phyloP scores from a whole-genome alignment of 2,888 invertebrate species.

The Drosophila borealis region DNA sequence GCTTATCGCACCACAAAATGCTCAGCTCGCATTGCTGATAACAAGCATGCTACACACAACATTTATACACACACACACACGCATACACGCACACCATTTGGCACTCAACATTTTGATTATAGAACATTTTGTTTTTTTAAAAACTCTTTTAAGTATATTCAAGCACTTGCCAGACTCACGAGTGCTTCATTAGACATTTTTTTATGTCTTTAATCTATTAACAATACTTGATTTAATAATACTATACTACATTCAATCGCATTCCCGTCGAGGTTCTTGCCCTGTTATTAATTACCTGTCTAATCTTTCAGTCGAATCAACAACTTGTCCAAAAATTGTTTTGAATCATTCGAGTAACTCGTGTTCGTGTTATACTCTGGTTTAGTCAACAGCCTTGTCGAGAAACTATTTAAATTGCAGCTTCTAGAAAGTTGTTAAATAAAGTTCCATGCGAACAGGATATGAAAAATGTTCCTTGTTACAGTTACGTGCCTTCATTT shows the following conservation, averaged over 20 bases:
- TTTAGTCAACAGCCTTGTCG: no score
- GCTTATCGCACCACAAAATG: constrained; percentile 63
- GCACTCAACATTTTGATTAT: constrained; percentile 33
- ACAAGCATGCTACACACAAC: constrained; percentile 44
- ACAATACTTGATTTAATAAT: no score
- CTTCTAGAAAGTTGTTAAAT: not conserved
- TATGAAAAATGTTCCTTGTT: not conserved
- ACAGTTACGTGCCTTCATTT: not conserved
- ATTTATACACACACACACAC: constrained; percentile 14
- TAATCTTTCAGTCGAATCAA: not conserved
- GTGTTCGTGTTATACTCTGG: no score
- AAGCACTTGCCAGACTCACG: not conserved
- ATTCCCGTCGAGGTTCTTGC: not conserved
- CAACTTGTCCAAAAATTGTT: not conserved
- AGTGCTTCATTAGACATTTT: constrained; percentile 3
- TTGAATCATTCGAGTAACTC: not conserved
- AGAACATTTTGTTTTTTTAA: not conserved
- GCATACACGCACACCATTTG: constrained; percentile 5
- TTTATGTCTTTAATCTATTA: not conserved
- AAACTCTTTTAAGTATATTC: constrained; percentile 24
- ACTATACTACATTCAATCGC: not conserved
- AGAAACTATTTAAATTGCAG: not conserved
- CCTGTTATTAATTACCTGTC: not conserved
- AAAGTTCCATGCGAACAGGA: not conserved
- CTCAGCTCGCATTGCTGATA: constrained; percentile 55